Evolutionary conservation across 2,113 vertebrate species (phyloP), one percentile per base, ranked within the genome.

Genomic region (Gymnogyps californianus): DNA sequence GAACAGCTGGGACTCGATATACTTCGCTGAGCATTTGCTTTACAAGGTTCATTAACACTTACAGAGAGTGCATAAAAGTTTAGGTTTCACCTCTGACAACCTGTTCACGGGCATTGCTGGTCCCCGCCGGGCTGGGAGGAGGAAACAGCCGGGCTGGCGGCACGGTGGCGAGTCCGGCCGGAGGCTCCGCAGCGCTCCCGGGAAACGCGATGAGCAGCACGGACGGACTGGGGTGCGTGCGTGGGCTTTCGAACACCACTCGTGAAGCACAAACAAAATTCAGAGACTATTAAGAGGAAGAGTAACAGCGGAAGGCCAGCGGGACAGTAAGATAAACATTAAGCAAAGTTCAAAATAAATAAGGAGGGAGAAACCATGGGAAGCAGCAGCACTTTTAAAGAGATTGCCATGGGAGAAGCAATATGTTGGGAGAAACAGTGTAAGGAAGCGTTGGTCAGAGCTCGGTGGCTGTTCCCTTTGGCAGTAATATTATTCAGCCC

Each of bases 21-120:
- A 57, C 96, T 94, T 96, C 28, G 3, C 47, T 62, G 87, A 94
- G 75, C 89, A 85, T 81, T 76, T 72, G 46, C 91, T 92, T 90
- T 71, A 13, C 78, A 83, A 77, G 93, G 87, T 72, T 96, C 93
- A 96, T 96, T 97, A 96, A 83, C 84, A 46, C 75, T 36, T 69
- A 79, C 44, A 83, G 82, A 66, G 42, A 89, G 34, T 5, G 46
- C 64, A 78, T 22, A 52, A 51, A 96, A 91, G 74, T 89, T 92
- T 83, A 92, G 81, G 78, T 69, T 92, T 96, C 79, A 92, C 75
- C 93, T 92, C 81, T 72, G 86, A 25, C 80, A 95, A 81, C 86
- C 83, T 83, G 87, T 81, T 92, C 58, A 5, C 0, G 77, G 36
- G 58, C 84, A 67, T 5, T 65, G 54, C 71, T 36, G 77, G 57